Conservation (phyloP, 2,113 vertebrate genomes). For the Hippocampus barbouri region DNA sequence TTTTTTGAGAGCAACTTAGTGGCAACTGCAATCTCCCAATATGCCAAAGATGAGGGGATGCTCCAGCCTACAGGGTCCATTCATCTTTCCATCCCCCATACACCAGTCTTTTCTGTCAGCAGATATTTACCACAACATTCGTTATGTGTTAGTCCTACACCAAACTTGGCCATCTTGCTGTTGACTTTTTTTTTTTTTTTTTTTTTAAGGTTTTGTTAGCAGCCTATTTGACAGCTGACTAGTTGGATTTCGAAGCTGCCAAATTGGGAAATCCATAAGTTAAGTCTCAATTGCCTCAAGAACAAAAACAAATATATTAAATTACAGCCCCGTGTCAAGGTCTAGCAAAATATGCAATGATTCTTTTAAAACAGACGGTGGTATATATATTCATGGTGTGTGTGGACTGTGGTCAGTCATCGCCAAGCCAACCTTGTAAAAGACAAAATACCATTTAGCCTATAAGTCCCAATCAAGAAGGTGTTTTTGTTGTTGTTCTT, state of each 20-base stretch:
- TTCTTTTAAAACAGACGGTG: slow-evolving; percentile 13
- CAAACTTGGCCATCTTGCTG: not conserved
- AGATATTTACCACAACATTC: not conserved
- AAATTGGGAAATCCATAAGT: not conserved
- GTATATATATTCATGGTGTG: not conserved
- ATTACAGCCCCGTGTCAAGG: not conserved
- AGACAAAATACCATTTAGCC: not conserved
- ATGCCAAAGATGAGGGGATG: not conserved
- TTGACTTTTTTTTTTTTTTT: not conserved
- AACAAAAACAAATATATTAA: not conserved
- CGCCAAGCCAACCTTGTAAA: not conserved
- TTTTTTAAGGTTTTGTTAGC: not conserved
- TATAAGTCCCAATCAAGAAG: not conserved
- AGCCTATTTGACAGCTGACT: not conserved
- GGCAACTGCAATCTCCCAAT: not conserved
- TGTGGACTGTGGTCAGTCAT: not conserved
- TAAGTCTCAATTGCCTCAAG: not conserved
- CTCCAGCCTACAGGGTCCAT: not conserved
- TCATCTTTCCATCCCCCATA: not conserved
- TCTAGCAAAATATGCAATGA: not conserved
- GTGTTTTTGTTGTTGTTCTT: not conserved
- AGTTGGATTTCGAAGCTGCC: not conserved
- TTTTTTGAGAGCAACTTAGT: not conserved
- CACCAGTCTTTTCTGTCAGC: not conserved
- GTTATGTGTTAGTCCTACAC: not conserved